phyloP scores from a whole-genome alignment of 1,140 invertebrate species.

The Drosophila ercepeae region DNA sequence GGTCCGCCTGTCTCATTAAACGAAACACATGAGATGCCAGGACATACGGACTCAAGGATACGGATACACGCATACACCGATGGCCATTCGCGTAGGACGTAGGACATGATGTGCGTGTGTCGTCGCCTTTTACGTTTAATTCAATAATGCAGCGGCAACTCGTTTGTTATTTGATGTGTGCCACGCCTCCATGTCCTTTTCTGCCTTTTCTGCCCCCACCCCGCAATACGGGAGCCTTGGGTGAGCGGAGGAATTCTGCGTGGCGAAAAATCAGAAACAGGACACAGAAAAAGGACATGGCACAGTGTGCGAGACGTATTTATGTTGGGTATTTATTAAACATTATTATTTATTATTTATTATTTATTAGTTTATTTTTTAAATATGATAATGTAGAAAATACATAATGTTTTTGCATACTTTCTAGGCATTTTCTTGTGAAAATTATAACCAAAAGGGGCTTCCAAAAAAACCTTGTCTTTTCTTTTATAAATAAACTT shows the following conservation, averaged over 20 bases:
- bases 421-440: too few relatives aligned
- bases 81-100: neutral
- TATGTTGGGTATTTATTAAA: too few relatives aligned
- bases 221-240: neutral
- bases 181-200: constrained; percentile 16
- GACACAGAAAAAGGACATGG: neutral
- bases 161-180: constrained; percentile 56
- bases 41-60: neutral
- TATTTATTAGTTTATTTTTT: too few relatives aligned
- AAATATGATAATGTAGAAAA: too few relatives aligned
- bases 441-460: too few relatives aligned
- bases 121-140: constrained; percentile 56
- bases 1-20: constrained; percentile 46
- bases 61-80: neutral
- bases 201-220: neutral
- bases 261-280: constrained; percentile 11
- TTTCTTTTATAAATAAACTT: too few relatives aligned
- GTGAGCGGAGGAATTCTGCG: too few relatives aligned
- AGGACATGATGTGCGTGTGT: constrained; percentile 1
- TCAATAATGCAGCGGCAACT: constrained; percentile 71
- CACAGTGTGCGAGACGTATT: neutral
- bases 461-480: too few relatives aligned
- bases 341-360: too few relatives aligned
- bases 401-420: too few relatives aligned
- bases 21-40: constrained; percentile 6